phyloP scores from a whole-genome alignment of 2,797 vertebrate species.

The Sebastes dallii region DNA sequence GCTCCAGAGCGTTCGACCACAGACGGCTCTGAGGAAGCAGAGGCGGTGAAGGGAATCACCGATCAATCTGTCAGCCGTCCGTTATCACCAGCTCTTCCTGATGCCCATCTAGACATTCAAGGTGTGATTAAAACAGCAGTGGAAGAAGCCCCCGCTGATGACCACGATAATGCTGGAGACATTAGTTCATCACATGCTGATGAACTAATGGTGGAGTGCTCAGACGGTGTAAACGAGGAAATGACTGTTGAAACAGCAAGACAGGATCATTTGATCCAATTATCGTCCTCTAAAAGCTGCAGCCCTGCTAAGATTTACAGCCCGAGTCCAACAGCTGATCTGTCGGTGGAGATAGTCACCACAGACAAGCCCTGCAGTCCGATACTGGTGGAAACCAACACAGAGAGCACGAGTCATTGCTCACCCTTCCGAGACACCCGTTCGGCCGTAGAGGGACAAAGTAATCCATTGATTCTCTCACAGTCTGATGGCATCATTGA shows the following conservation, averaged over 20 bases:
- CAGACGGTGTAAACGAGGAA: slow-evolving; percentile 18
- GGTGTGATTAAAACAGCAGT: slow-evolving; percentile 24
- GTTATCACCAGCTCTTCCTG: slow-evolving; percentile 31
- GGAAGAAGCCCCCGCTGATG: slow-evolving; percentile 35
- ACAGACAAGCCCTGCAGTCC: slow-evolving; percentile 66
- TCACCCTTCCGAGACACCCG: slow-evolving; percentile 58
- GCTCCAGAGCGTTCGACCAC: slow-evolving; percentile 69
- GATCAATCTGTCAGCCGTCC: slow-evolving; percentile 44
- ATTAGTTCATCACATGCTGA: slow-evolving; percentile 28
- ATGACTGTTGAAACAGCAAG: slow-evolving; percentile 32
- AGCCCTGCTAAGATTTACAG: slow-evolving; percentile 50
- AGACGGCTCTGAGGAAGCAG: slow-evolving; percentile 67
- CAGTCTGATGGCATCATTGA: slow-evolving; percentile 58
- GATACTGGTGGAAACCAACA: slow-evolving; percentile 56
- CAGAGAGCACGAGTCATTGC: slow-evolving; percentile 28
- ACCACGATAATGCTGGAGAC: slow-evolving; percentile 5
- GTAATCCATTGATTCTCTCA: slow-evolving; percentile 64
- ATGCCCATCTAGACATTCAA: not conserved
- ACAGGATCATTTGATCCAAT: slow-evolving; percentile 34
- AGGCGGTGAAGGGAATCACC: slow-evolving; percentile 63
- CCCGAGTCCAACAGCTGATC: slow-evolving; percentile 37
- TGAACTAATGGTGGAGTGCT: slow-evolving; percentile 28
- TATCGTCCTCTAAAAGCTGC: slow-evolving; percentile 43
- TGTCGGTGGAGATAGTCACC: slow-evolving; percentile 59
- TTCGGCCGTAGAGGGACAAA: slow-evolving; percentile 52